phyloP scores from a whole-genome alignment of 2,888 invertebrate genomes.

The Camptogramma bilineatum region DNA sequence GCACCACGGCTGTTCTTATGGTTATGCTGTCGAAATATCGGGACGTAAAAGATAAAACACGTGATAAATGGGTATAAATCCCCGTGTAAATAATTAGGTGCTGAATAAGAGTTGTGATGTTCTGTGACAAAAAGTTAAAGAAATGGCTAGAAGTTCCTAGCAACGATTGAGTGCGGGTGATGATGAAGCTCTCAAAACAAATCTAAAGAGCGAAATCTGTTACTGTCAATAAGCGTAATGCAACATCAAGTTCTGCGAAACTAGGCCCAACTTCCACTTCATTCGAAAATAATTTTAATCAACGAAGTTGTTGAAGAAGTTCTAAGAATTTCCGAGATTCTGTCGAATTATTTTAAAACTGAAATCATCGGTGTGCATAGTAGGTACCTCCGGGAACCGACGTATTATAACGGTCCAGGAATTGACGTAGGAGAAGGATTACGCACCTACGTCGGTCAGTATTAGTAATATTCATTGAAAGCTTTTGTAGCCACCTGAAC shows the following conservation, averaged over 20 bases:
- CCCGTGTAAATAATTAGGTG: background rate
- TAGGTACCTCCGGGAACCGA: too few species aligned
- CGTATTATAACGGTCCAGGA: background rate
- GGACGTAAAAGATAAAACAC: too few species aligned
- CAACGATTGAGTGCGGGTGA: too few species aligned
- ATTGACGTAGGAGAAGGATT: constrained; percentile 1
- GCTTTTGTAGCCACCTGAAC: constrained; percentile 20
- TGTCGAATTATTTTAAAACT: too few species aligned
- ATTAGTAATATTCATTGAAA: constrained; percentile 6
- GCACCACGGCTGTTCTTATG: too few species aligned
- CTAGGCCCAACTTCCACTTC: background rate
- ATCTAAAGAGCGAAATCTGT: background rate
- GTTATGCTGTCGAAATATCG: too few species aligned
- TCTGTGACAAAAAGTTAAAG: too few species aligned
- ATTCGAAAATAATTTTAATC: background rate
- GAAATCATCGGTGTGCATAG: too few species aligned
- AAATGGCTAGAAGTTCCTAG: too few species aligned
- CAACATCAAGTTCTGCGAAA: background rate
- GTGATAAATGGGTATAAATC: background rate
- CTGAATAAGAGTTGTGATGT: background rate
- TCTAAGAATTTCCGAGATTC: too few species aligned
- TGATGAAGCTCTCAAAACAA: too few species aligned
- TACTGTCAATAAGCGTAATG: background rate
- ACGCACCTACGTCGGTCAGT: background rate
- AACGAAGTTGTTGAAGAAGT: too few species aligned